Conservation (phyloP, 2,113 vertebrate genomes). For the Anser cygnoides region DNA sequence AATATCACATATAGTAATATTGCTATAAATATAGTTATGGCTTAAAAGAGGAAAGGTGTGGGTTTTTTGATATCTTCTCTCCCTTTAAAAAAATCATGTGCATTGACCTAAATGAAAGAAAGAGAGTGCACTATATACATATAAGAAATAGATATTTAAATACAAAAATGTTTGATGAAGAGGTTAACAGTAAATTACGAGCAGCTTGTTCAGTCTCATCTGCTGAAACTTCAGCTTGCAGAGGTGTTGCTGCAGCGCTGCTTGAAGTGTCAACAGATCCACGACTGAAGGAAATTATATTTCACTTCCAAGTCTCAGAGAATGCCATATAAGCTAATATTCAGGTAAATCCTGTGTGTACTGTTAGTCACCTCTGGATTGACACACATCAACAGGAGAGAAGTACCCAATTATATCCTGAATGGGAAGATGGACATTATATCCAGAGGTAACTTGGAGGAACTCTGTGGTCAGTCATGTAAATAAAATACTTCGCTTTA, state of each 20-base stretch:
- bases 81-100: neutral
- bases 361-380: neutral
- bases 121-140: rapidly evolving
- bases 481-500: rapidly evolving
- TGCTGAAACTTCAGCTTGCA: neutral
- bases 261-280: neutral
- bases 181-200: neutral
- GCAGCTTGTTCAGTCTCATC: neutral
- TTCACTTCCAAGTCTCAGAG: neutral
- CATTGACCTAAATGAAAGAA: neutral
- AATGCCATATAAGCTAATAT: rapidly evolving
- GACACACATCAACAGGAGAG: rapidly evolving
- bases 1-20: too few species aligned
- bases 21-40: neutral
- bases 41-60: neutral
- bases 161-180: rapidly evolving
- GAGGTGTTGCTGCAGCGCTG: neutral
- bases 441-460: neutral
- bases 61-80: neutral
- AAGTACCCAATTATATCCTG: neutral
- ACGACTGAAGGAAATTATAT: neutral
- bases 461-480: rapidly evolving
- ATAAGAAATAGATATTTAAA: neutral
- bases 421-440: rapidly evolving
- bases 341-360: neutral